Evolutionary conservation across 92 coral and sea anemone genomes (phyloP), one percentile per base, ranked within the genome.

Genomic region (Parazoanthus darwini): DNA sequence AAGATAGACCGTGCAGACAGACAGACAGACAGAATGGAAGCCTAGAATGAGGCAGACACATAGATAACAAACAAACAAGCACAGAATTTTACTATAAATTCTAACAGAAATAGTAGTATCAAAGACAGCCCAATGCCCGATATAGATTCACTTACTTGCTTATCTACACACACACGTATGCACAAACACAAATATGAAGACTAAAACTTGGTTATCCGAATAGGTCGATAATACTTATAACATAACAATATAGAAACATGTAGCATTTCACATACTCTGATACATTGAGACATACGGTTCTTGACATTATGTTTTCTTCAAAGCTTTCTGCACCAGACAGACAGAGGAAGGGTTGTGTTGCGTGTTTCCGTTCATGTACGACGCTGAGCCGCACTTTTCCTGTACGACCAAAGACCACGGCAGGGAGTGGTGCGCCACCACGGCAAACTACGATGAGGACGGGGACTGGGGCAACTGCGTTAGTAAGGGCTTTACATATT

Each of bases 391-490:
- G n/a, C 78, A 89, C 39, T 82, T 63, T 20, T 76, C 89, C 14
- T 89, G 91, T 38, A 89, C 89, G 2, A 58, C 51, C 39, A 82
- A 76, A 23, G 23, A 51, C 0, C 85, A 77, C 88, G 78, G 81
- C 78, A 88, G 81, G 7, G 88, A 87, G n/a, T 89, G 91, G 91
- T 89, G 91, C 43, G 73, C 91, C 13, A 79, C 86, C 13, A 89
- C 89, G 3, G 85, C 68, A 63, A 85, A 89, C 78, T 89, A 84
- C 48, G 92, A 89, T 38, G 39, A 78, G 66, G 92, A 89, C 14
- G 89, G 89, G 43, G 87, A 89, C 56, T 89, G 92, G 92, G 92
- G 89, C 2, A 78, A 48, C 67, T 89, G 92, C 56, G 81, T 85
- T n/a, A 89, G 92, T 89, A 89, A 42, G 89, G 5, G 23, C 44